Evolutionary conservation across 2,113 vertebrate genomes (phyloP).

Genomic region (Pteruthius melanotis): DNA sequence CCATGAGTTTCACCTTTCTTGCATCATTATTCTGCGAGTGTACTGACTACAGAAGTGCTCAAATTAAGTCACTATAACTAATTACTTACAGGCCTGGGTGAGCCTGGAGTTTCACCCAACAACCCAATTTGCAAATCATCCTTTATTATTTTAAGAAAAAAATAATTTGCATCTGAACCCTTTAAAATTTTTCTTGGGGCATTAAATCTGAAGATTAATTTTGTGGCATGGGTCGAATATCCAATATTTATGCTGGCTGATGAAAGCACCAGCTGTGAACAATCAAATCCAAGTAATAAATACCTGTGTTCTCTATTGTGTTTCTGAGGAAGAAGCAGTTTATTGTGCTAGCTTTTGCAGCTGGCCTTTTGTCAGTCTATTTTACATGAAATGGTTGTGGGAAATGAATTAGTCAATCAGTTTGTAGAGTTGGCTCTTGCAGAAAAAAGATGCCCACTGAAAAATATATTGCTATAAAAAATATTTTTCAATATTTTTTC

Average conservation of each 20-base stretch:
- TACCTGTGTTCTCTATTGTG: neutral
- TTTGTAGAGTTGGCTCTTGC: neutral
- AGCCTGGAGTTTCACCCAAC: neutral
- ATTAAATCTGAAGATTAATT: neutral
- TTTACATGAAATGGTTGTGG: neutral
- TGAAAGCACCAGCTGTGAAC: slow-evolving; percentile 4
- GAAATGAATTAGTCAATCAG: neutral
- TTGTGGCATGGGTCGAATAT: neutral
- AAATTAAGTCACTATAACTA: neutral
- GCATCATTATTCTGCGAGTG: neutral
- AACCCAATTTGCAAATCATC: neutral
- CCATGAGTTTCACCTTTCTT: neutral
- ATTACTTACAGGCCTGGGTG: neutral
- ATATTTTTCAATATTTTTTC: neutral
- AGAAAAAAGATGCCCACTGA: neutral
- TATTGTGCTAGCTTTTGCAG: neutral
- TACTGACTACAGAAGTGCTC: neutral
- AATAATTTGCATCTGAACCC: neutral
- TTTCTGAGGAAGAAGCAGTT: neutral
- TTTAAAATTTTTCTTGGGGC: neutral
- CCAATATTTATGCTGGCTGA: neutral
- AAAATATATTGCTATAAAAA: neutral
- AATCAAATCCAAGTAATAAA: neutral
- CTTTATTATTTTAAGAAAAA: neutral
- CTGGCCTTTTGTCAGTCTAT: neutral